A percentile compares a stretch with the other conserved stretches of the same genome.
These are phyloP conservation scores for Chionomys nivalis DNA, from an alignment of 2,113 vertebrate species.

Conservation along the genomic window DNA sequence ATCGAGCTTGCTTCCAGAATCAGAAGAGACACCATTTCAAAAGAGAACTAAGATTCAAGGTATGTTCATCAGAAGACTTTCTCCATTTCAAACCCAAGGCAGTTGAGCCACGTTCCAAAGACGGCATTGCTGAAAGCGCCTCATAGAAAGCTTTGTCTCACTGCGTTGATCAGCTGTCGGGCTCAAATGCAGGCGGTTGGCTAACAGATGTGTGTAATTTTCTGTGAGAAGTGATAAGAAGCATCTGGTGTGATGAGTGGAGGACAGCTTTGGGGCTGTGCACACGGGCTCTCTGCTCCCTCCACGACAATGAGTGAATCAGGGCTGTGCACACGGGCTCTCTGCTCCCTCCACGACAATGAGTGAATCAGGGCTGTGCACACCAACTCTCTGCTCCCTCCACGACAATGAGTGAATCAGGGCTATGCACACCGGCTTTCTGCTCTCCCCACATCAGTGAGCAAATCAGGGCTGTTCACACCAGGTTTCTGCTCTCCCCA, in stretches of 20 bases:
- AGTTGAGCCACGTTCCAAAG: neutral
- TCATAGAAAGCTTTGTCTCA: constrained; percentile 7
- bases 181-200: neutral
- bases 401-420: neutral
- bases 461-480: neutral
- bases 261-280: neutral
- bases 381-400: neutral
- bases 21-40: constrained; percentile 48
- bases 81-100: constrained; percentile 58
- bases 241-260: neutral
- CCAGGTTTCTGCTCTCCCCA: neutral
- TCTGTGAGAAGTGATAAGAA: neutral
- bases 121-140: neutral
- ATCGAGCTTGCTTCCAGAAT: constrained; percentile 55
- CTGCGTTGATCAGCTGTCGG: neutral
- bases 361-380: neutral
- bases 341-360: neutral
- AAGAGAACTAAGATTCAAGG: constrained; percentile 56
- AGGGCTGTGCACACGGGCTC: neutral
- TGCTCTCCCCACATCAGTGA: neutral
- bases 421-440: neutral
- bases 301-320: neutral
- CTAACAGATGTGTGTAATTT: neutral
- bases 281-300: neutral
- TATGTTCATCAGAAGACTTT: neutral